Percentiles rank a stretch among this genome's conserved stretches.
These are phyloP conservation scores for Micrasema minimum DNA, from an alignment of 1,140 invertebrate species.

Conservation along the genomic window DNA sequence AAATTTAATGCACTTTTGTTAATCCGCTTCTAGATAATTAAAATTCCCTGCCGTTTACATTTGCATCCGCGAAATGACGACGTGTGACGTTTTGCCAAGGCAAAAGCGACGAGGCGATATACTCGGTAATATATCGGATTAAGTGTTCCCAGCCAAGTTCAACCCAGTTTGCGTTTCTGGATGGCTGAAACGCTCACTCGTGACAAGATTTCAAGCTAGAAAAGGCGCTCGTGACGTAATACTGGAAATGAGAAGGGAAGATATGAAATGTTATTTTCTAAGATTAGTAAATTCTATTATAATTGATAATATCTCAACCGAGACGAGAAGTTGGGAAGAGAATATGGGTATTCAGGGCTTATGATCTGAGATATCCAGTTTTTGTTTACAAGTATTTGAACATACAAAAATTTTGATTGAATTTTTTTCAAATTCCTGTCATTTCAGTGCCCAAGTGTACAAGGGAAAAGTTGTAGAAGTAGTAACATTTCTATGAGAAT, in stretches of 20 bases:
- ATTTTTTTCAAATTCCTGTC: no score
- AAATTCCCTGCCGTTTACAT: constrained; percentile 2
- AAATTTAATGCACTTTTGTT: neutral
- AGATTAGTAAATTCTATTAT: no score
- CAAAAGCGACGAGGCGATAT: constrained; percentile 19
- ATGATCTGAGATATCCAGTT: no score
- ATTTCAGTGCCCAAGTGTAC: no score
- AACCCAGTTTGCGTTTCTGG: constrained; percentile 9
- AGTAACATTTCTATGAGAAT: no score
- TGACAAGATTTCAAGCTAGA: constrained; percentile 15
- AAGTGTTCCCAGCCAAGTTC: constrained; percentile 6
- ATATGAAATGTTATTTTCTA: no score
- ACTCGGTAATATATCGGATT: constrained; percentile 29
- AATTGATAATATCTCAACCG: no score
- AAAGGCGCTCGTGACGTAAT: neutral
- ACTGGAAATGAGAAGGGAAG: neutral
- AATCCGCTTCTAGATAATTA: neutral
- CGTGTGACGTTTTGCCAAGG: constrained; percentile 2
- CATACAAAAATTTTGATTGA: no score
- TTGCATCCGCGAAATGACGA: neutral
- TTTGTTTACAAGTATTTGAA: no score
- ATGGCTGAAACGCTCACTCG: constrained; percentile 15
- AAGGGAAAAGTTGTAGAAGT: no score
- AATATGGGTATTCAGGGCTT: no score
- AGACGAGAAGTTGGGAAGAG: neutral